Base-by-base conservation (phyloP, 1,140 invertebrate genomes). In the Ganaspis sp. region DNA sequence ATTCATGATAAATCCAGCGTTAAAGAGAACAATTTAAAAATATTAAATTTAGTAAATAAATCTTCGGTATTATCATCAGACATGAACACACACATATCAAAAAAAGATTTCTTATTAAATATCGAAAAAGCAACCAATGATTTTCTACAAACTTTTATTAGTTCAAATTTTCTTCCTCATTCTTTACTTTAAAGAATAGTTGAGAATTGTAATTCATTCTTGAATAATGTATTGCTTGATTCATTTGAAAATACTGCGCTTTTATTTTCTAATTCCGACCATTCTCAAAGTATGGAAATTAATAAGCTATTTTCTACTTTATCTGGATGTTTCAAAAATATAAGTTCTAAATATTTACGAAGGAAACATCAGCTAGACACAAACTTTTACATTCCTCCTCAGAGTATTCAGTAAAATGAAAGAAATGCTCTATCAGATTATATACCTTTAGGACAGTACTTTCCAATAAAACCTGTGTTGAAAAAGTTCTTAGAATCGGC, bases 381-480 rank as follows among this genome's bases (percentile, higher is more conserved):
- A n/a, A n/a, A n/a, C n/a, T n/a, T n/a, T n/a, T n/a, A n/a, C n/a
- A n/a, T n/a, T n/a, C n/a, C n/a, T n/a, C n/a, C n/a, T n/a, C n/a
- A n/a, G n/a, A n/a, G n/a, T n/a, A n/a, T n/a, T n/a, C n/a, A n/a
- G n/a, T n/a, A n/a, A n/a, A n/a, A n/a, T n/a, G n/a, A n/a, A n/a
- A n/a, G n/a, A n/a, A n/a, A n/a, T n/a, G n/a, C n/a, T n/a, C n/a
- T n/a, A n/a, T n/a, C n/a, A n/a, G n/a, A n/a, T n/a, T n/a, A n/a
- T n/a, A n/a, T n/a, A n/a, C n/a, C n/a, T n/a, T n/a, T n/a, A n/a
- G 69, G 9, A 19, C 76, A 78, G 23, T 78, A 74, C 45, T 72
- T 78, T 15, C 70, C 72, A 19, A 29, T 78, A 19, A 42, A 19
- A 49, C 9, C 37, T n/a, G 64, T 45, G 17, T 71, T 74, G n/a